These are phyloP conservation scores for Brachymystax lenok DNA, from an alignment of 2,797 vertebrate genomes.

Conservation along the genomic window DNA sequence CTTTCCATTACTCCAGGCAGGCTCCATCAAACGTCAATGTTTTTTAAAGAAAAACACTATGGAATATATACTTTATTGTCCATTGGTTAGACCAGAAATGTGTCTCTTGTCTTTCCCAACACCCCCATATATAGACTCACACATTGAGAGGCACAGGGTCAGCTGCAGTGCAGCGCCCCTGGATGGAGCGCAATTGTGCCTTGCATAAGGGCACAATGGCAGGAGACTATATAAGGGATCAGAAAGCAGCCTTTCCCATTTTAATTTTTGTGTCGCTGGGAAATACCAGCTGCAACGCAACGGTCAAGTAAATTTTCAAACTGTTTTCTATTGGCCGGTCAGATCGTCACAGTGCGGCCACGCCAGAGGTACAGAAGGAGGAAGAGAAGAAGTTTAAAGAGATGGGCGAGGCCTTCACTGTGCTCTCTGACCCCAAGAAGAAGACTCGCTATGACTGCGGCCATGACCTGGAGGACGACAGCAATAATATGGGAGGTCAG, in stretches of 20 bases:
- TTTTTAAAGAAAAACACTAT: background rate
- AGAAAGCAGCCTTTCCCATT: background rate
- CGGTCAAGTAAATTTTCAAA: background rate
- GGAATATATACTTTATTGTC: background rate
- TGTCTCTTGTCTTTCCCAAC: background rate
- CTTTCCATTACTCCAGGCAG: too few relatives aligned
- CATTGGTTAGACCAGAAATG: background rate
- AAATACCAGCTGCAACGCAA: background rate
- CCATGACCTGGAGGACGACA: constrained; percentile 92
- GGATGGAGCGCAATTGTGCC: background rate
- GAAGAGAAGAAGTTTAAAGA: constrained; percentile 99
- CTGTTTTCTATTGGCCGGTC: background rate
- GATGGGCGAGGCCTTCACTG: constrained; percentile 96
- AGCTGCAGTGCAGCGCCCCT: background rate
- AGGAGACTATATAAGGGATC: background rate
- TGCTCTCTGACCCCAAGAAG: constrained; percentile 97
- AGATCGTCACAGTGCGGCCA: constrained; percentile 95
- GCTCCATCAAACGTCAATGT: background rate
- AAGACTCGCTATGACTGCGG: constrained; percentile 95
- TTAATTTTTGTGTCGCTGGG: background rate
- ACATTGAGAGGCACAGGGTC: background rate
- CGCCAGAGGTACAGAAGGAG: constrained; percentile 94
- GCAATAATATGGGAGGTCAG: constrained; percentile 63
- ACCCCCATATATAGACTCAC: background rate
- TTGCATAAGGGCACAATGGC: background rate